These are phyloP conservation scores for Mimumesa dahlbomi DNA, from an alignment of 2,888 invertebrate genomes.

Conservation along the genomic window DNA sequence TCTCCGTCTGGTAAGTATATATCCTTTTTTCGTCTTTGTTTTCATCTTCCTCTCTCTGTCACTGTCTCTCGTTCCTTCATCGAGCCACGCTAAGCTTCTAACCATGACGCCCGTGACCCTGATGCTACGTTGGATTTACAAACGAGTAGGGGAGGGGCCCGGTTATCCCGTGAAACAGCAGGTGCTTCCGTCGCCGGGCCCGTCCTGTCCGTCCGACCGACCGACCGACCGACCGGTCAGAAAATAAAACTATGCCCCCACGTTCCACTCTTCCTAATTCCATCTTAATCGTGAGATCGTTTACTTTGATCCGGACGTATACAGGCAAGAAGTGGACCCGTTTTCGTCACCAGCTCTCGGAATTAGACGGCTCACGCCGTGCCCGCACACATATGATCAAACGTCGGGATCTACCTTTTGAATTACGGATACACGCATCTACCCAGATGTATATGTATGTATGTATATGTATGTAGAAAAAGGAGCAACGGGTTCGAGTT, in stretches of 20 bases:
- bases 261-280: conserved; percentile 51
- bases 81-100: conserved; percentile 37
- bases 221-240: conserved; percentile 34
- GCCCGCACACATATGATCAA: too few relatives aligned
- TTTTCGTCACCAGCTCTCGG: background rate
- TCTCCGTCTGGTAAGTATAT: conserved; percentile 32
- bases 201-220: too few relatives aligned
- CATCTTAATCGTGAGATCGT: conserved; percentile 56
- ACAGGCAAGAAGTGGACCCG: too few relatives aligned
- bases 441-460: too few relatives aligned
- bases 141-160: too few relatives aligned
- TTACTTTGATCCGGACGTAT: conserved; percentile 27
- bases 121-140: conserved; percentile 79
- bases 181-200: conserved; percentile 71
- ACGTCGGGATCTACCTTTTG: too few relatives aligned
- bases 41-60: conserved; percentile 38
- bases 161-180: conserved; percentile 71
- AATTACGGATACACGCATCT: too few relatives aligned
- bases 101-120: conserved; percentile 71
- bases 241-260: conserved; percentile 14
- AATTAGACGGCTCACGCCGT: background rate
- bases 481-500: too few relatives aligned
- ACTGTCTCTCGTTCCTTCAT: conserved; percentile 18
- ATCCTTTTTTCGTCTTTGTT: conserved; percentile 33
- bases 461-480: too few relatives aligned